Base-by-base conservation (phyloP, 1,140 invertebrate genomes). In the Bombus waltoni region DNA sequence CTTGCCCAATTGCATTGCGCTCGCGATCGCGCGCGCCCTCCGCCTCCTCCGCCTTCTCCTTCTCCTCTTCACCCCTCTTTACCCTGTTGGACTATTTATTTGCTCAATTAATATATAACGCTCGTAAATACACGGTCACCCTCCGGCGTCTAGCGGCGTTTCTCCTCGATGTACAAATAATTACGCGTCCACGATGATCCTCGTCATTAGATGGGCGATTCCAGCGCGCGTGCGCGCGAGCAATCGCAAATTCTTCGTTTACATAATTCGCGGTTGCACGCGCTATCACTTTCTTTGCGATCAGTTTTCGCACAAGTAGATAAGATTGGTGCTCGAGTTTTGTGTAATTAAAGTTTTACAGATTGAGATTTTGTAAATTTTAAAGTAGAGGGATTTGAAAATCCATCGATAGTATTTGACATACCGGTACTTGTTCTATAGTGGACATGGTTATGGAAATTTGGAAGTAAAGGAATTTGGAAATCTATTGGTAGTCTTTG, bases 41-140 rank as follows among this genome's bases (percentile, higher is more conserved):
- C 28, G 11, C 42, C 22, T 25, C 65, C 66, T 57, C 53, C 59
- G 28, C 40, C n/a, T 62, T n/a, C 32, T 22, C 70, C 40, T 44
- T 35, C 59, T 22, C 11, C 47, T 59, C 42, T n/a, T 38, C 44
- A 1, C 9, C 38, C 3, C 25, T 25, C 28, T 71, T 44, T 77
- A 11, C 22, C 40, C 44, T 47, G 38, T 59, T 59, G 9, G 90
- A 91, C 92, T 94, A 94, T 95, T 95, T 95, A 95, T 95, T 94
- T 91, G 90, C 88, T 88, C 94, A 95, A 95, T 95, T 95, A 95
- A 95, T 95, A 94, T 93, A 95, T 95, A 94, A 94, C 89, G 90
- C 92, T 95, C 94, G 92, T 95, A 95, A 95, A 95, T 94, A 94
- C 89, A 86, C 81, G 81, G 59, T 85, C 74, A 88, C 90, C 91